Base-by-base conservation (phyloP, 1,140 invertebrate species). In the Orchesella cincta region DNA sequence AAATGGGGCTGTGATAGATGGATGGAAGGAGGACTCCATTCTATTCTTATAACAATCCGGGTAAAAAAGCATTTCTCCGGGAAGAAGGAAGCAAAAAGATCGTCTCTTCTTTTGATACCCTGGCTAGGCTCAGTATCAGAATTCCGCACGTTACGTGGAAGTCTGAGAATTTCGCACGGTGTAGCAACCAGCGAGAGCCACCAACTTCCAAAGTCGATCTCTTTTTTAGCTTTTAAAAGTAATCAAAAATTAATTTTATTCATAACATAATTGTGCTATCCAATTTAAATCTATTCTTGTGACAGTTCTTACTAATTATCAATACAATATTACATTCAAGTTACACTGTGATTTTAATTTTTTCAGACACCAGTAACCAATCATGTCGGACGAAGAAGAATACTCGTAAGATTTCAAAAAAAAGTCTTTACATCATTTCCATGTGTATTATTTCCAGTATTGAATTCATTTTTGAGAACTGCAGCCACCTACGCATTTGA, bases 331-430 rank as follows among this genome's bases (percentile, higher is more conserved):
- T n/a, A n/a, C n/a, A n/a, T n/a, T 46, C 8, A 62, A 8, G 16
- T 62, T 12, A 62, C 12, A 62, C 23, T 62, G 62, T 67, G 62
- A 14, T 18, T 67, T 31, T 29, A 8, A 12, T 29, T 31, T 67
- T 67, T 67, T 31, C 62, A 67, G 62, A 23, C 31, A 8, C 8
- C 23, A 33, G 23, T 31, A 18, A 62, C n/a, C 62, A 36, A 73
- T 39, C 71, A 73, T 73, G 71, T 73, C 71, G 34, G 71, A 73
- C 71, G 71, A 73, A 39, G 71, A 73, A 73, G 71, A 73, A 73
- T 35, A 39, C 23, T 36, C 33, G 71, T 73, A 73, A 36, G 71
- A 18, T 57, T 57, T 3, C 54, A n/a, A n/a, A n/a, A n/a, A n/a
- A n/a, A n/a, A n/a, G n/a, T n/a, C n/a, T n/a, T n/a, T n/a, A n/a